A percentile compares a stretch with the other conserved stretches of the same genome.
These are phyloP conservation scores for Myotis brandtii DNA, from an alignment of 2,113 vertebrate species.

Conservation along the genomic window DNA sequence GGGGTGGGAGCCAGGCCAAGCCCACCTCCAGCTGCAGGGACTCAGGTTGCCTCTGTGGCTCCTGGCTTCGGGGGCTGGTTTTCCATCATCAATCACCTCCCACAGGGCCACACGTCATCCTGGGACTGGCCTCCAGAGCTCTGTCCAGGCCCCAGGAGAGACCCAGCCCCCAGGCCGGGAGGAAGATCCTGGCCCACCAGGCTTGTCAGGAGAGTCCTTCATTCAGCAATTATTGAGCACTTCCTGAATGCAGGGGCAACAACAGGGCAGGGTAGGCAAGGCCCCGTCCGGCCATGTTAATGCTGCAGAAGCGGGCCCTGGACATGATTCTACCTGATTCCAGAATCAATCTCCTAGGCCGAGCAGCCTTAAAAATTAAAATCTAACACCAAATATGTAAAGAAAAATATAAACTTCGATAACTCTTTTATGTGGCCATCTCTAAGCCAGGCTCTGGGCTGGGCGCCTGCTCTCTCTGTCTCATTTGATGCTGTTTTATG, in stretches of 20 bases:
- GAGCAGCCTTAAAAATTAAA: neutral
- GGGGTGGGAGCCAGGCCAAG: neutral
- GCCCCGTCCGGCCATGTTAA: neutral
- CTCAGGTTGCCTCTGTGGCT: neutral
- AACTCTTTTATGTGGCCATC: neutral
- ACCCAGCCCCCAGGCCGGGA: neutral
- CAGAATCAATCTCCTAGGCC: neutral
- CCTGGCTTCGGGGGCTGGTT: neutral
- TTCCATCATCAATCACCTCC: neutral
- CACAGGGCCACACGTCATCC: neutral
- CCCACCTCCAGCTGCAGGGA: neutral
- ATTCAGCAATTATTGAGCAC: neutral
- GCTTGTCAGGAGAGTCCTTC: neutral
- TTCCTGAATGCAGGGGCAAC: neutral
- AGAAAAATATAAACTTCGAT: neutral
- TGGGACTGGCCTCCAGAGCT: neutral
- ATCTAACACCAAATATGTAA: neutral
- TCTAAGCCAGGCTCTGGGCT: neutral
- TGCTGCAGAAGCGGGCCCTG: neutral
- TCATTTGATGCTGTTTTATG: neutral
- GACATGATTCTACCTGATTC: neutral
- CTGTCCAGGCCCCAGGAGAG: neutral
- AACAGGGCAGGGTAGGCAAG: neutral
- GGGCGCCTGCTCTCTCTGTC: rapidly evolving
- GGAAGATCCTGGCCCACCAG: neutral